Evolutionary conservation across 2,888 invertebrate genomes (phyloP), one percentile per base, ranked within the genome.

Genomic region (Deilephila porcellus): DNA sequence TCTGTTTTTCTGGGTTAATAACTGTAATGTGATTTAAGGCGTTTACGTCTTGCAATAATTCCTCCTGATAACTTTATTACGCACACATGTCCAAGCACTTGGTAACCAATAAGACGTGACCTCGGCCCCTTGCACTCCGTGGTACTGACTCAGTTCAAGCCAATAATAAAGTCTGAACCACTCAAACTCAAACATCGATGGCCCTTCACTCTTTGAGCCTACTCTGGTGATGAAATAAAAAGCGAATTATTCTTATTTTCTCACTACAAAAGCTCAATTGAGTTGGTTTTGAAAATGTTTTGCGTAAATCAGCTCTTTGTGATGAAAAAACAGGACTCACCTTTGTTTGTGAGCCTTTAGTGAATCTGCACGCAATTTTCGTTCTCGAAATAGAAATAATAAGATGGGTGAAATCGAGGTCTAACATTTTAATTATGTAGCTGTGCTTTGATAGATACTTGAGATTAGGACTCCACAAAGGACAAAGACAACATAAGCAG

Each of bases 141-240:
- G 78, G 79, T 83, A 84, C 82, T 85, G 85, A 88, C 83, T 84
- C 88, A 86, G 85, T 88, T 82, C 84, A 83, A 90, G 92, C 92
- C 92, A 93, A 94, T 94, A 93, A 93, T 91, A 91, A 92, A 93
- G 90, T 89, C 90, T 87, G 88, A 89, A 87, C 89, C 90, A 85
- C 86, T 86, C 79, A 82, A 79, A 87, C 90, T 91, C 82, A 83
- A n/a, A 87, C 90, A 87, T 91, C 90, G 88, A 93, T 89, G 88
- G 87, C 88, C 83, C 93, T 93, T 82, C 88, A 91, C 82, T 84
- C 89, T 90, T 91, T 91, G 90, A 91, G 88, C 85, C 83, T 84
- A 82, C 85, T 82, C 81, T 89, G 91, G 90, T 90, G 90, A 91
- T 86, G 90, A 90, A 91, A 91, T 88, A 89, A 88, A 90, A 89